Percentiles rank a stretch among this genome's conserved stretches.
Evolutionary conservation across 2,113 vertebrate genomes (phyloP).

Genomic region (Formicarius rufipectus): DNA sequence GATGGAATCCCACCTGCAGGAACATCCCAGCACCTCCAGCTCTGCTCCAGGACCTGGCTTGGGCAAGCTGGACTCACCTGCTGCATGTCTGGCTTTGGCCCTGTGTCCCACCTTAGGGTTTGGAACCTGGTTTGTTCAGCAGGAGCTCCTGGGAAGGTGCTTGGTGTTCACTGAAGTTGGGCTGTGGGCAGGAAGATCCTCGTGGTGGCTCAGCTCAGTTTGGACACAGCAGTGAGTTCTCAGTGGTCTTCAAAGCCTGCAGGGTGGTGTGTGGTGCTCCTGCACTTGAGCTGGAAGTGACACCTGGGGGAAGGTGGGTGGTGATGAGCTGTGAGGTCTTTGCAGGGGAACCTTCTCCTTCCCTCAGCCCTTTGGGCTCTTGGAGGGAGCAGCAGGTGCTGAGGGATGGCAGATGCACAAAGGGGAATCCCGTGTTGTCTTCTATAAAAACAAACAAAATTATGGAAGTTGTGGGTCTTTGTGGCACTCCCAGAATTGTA

Average conservation of each 20-base stretch:
- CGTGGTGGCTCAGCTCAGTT: too few species aligned
- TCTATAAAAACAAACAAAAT: not conserved
- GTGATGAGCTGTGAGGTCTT: not conserved
- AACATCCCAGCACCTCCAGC: fast-evolving
- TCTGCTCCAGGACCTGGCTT: not conserved
- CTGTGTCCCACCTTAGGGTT: too few species aligned
- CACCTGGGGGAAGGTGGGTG: not conserved
- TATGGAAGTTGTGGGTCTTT: not conserved
- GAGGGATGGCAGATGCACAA: not conserved
- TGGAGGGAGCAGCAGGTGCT: too few species aligned
- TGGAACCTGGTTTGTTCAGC: not conserved
- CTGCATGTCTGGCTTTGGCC: too few species aligned
- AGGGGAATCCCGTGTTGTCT: not conserved
- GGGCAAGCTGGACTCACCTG: not conserved
- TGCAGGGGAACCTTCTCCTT: fast-evolving
- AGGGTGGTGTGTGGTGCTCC: fast-evolving
- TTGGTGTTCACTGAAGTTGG: too few species aligned
- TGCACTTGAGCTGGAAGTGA: not conserved
- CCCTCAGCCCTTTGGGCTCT: too few species aligned
- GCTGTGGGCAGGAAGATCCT: too few species aligned
- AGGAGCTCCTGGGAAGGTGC: not conserved
- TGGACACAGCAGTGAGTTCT: too few species aligned
- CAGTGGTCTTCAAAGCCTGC: not conserved
- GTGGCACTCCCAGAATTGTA: not conserved
- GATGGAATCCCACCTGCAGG: not conserved